Evolutionary conservation across 2,113 vertebrate species (phyloP).

Genomic region (Gallinago jamesoni): DNA sequence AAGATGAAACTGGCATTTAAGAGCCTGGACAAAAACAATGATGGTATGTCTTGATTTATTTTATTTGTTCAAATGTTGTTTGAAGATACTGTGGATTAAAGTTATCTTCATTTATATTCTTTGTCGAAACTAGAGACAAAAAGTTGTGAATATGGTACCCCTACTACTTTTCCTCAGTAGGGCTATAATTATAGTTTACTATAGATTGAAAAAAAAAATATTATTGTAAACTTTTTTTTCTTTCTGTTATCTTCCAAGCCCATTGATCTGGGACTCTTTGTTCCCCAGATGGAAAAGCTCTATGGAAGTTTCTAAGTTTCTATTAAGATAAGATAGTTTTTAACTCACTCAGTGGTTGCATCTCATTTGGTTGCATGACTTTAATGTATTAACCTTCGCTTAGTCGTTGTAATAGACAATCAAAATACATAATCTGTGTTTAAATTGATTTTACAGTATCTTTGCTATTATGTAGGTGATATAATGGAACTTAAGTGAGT

Average conservation of each 20-base stretch:
- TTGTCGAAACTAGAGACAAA: not conserved
- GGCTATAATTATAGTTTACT: not conserved
- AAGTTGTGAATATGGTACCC: not conserved
- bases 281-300: not conserved
- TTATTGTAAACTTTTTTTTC: not conserved
- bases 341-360: not conserved
- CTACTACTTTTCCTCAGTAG: not conserved
- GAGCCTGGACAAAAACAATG: conserved; percentile 94
- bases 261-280: not conserved
- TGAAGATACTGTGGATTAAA: not conserved
- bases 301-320: not conserved
- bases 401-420: not conserved
- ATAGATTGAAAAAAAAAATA: not conserved
- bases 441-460: not conserved
- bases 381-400: not conserved
- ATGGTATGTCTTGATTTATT: conserved; percentile 78
- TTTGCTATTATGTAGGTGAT: not conserved
- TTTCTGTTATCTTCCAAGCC: not conserved
- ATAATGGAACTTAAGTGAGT: not conserved
- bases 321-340: not conserved
- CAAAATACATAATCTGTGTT: not conserved
- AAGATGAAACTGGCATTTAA: conserved; percentile 94
- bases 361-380: not conserved
- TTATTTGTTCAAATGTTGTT: not conserved
- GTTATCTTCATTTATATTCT: not conserved